Evolutionary conservation across 2,797 vertebrate genomes (phyloP), one percentile per base, ranked within the genome.

Genomic region (Acrossocheilus fasciatus): DNA sequence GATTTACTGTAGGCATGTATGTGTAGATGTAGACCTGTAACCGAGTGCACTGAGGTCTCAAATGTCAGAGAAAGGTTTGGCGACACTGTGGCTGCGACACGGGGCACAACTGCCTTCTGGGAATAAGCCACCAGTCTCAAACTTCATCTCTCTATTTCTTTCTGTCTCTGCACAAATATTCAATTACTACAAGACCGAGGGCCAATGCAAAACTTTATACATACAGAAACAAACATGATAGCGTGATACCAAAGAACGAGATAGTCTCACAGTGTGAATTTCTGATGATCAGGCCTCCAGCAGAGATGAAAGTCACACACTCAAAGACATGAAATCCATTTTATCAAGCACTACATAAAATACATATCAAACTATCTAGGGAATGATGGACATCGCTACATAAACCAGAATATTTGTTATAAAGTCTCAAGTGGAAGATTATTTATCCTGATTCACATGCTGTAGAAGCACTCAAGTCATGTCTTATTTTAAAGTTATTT

Each of bases 101-200:
- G 69, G 74, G 83, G 83, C 85, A 77, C 81, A 81, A n/a, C 52
- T 59, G 85, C 70, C 82, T 80, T 86, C 87, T 69, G 88, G 87
- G 88, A 87, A 89, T 82, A 86, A 89, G 82, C 83, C 54, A 66
- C 20, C 66, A 84, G 90, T 88, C 89, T 90, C 89, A 70, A 62
- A 45, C 59, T 78, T 84, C 76, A 69, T 77, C 88, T 87, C 85
- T 81, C 81, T 20, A 57, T 80, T 52, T 68, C 62, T 66, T 50
- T 81, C 84, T 73, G 75, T 43, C 64, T 80, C n/a, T 62, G 43
- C n/a, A 30, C 74, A 62, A 26, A 78, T 52, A 83, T 79, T 68
- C 45, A 39, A n/a, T 86, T 86, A 57, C 77, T 73, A 74, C 78
- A 81, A 20, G 41, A 47, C 39, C 1, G 6, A n/a, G 69, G 15